These are phyloP conservation scores for Amblyteles armatorius DNA, from an alignment of 2,888 invertebrate species.

Conservation along the genomic window DNA sequence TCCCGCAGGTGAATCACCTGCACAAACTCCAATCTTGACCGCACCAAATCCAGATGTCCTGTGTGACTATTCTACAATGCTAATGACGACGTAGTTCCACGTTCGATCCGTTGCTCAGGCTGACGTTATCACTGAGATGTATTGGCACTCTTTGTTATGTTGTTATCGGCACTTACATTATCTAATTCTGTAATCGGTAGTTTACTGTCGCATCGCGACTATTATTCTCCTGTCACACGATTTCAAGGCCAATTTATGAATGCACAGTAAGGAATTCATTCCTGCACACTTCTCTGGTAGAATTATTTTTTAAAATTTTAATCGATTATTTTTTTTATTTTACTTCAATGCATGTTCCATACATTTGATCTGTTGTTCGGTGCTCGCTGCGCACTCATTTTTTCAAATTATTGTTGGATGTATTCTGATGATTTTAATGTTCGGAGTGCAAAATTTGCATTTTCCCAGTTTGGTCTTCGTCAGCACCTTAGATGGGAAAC, in stretches of 20 bases:
- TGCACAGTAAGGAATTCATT: not conserved
- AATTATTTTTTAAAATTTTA: no score
- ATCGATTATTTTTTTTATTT: constrained; percentile 1
- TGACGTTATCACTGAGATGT: constrained; percentile 49
- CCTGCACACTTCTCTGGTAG: no score
- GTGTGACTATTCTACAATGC: not conserved
- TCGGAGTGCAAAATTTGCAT: not conserved
- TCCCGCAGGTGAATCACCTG: constrained; percentile 59
- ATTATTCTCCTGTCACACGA: not conserved
- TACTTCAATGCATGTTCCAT: not conserved
- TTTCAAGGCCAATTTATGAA: not conserved
- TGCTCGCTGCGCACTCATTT: not conserved
- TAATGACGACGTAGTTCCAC: constrained; percentile 14
- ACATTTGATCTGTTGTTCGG: not conserved
- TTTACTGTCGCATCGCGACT: not conserved
- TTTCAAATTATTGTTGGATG: not conserved
- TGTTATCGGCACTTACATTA: not conserved
- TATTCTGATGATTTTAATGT: not conserved
- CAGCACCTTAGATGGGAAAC: constrained; percentile 95
- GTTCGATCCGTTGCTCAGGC: not conserved
- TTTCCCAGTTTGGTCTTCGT: constrained; percentile 90
- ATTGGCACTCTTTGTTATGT: constrained; percentile 41
- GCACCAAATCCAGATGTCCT: constrained; percentile 1
- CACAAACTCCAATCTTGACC: not conserved
- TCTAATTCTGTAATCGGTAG: not conserved